Conservation (phyloP, 2,888 invertebrate species). For the Ectropis crepuscularia region DNA sequence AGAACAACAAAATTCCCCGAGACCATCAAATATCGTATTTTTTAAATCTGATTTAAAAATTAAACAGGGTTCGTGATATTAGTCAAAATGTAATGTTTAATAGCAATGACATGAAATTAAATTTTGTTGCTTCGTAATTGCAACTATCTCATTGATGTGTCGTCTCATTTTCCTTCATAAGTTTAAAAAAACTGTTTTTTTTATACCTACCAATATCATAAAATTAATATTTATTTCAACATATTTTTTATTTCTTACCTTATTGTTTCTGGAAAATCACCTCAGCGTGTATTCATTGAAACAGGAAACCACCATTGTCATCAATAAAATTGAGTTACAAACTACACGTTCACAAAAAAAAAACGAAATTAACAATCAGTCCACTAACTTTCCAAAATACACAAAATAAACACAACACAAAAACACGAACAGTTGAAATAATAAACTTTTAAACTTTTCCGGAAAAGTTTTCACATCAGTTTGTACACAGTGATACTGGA, state of each 20-base stretch:
- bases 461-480: slow-evolving; percentile 21
- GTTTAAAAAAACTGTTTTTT: too few species aligned
- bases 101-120: too few species aligned
- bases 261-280: slow-evolving; percentile 9
- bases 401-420: slow-evolving; percentile 1
- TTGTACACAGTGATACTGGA: slow-evolving; percentile 7
- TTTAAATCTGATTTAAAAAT: too few species aligned
- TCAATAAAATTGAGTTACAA: slow-evolving; percentile 7
- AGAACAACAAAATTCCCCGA: too few species aligned
- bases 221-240: too few species aligned
- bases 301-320: slow-evolving; percentile 20
- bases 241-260: slow-evolving; percentile 24
- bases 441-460: slow-evolving; percentile 16
- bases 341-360: slow-evolving; percentile 15
- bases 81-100: too few species aligned
- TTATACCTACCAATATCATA: too few species aligned
- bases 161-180: too few species aligned
- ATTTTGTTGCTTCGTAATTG: too few species aligned
- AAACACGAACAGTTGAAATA: slow-evolving; percentile 3
- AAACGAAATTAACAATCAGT: background rate
- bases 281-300: slow-evolving; percentile 10
- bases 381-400: background rate
- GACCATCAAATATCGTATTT: too few species aligned
- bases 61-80: too few species aligned
- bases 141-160: too few species aligned